These are phyloP conservation scores for Synodontis membranacea DNA, from an alignment of 2,113 vertebrate genomes.

Conservation along the genomic window DNA sequence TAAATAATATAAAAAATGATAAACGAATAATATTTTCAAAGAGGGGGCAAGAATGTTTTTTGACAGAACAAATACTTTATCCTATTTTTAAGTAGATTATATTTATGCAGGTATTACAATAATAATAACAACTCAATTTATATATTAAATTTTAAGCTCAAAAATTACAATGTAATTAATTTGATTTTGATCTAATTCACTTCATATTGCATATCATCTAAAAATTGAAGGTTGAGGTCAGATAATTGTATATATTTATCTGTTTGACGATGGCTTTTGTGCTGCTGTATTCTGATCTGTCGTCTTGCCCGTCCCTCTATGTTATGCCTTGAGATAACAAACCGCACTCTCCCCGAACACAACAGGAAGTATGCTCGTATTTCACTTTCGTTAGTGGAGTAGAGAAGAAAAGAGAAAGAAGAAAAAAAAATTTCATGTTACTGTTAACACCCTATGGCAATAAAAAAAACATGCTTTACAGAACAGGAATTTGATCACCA, in stretches of 20 bases:
- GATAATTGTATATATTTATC: not conserved
- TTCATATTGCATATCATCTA: not conserved
- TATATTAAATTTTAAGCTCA: not conserved
- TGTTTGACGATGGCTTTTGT: not conserved
- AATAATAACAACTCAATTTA: not conserved
- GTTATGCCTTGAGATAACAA: not conserved
- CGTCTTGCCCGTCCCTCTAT: not conserved
- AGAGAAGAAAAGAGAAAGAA: not conserved
- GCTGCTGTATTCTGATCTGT: not conserved
- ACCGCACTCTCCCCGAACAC: not conserved
- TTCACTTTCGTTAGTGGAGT: slow-evolving; percentile 28
- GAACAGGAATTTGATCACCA: not conserved
- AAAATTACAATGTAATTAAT: no score
- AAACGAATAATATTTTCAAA: no score
- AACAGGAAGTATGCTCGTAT: slow-evolving; percentile 24
- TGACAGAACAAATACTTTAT: no score
- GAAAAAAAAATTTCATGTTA: not conserved
- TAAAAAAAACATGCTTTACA: not conserved
- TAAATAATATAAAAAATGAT: no score
- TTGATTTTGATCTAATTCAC: not conserved
- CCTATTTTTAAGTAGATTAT: no score
- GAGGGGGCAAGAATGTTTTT: no score
- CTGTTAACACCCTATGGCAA: slow-evolving; percentile 7
- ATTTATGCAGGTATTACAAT: not conserved
- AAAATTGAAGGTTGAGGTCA: not conserved